Base-by-base conservation (phyloP, 2,113 vertebrate genomes). In the Monopterus albus region DNA sequence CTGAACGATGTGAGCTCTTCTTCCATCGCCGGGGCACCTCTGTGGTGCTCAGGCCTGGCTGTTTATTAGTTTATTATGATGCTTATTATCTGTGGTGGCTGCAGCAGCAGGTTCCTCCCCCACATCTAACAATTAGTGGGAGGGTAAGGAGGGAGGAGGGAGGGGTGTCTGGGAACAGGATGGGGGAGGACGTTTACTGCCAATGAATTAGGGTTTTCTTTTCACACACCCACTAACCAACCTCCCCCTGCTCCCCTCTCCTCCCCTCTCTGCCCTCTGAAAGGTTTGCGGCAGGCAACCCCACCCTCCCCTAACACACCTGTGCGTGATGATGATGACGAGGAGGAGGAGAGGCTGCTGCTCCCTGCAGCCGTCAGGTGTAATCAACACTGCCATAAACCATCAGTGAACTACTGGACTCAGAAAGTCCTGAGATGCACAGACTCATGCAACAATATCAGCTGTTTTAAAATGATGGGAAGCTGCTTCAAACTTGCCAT, bases 181-280 rank as follows among this genome's bases (percentile, higher is more conserved):
- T 17, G 20, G 6, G 57, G 23, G 18, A 52, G 40, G 6, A 7
- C 14, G 50, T 85, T 93, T 90, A 89, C 75, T 89, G 62, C 76
- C 77, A 61, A 81, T 88, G 69, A 79, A 90, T 87, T 66, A 75
- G 74, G 75, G 71, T 84, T 83, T 81, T 87, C 67, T 72, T 79
- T 72, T 85, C 82, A 79, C 80, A 85, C 82, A 47, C 82, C 78
- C 80, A 77, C 71, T 67, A 59, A 74, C 77, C 55, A 56, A 17
- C 69, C 57, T 15, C 45, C 57, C 68, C 12, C 26, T 9, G n/a
- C n/a, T n/a, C n/a, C n/a, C n/a, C n/a, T n/a, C n/a, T 26, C 40
- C 39, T 11, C 61, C 38, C 35, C 51, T 21, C 56, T 23, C 57
- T 63, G 29, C 28, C 2, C 61, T 58, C 69, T 72, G 59, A 81